A percentile compares a stretch with the other conserved stretches of the same genome.
phyloP scores from a whole-genome alignment of 2,888 invertebrate species.

The Yponomeuta cagnagella region DNA sequence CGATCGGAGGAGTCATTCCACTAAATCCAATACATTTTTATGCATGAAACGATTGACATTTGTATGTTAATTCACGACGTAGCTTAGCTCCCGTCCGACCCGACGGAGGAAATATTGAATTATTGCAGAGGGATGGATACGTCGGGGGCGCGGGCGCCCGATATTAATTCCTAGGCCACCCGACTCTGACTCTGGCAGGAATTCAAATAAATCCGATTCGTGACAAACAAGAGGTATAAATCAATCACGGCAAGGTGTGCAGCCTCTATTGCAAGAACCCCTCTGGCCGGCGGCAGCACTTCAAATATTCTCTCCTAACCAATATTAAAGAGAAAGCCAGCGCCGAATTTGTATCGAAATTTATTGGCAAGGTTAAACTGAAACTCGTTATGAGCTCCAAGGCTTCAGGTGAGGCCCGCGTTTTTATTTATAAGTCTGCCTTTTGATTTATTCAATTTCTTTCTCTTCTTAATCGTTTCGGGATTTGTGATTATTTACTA shows the following conservation, averaged over 20 bases:
- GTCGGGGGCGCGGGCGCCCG: conserved; percentile 64
- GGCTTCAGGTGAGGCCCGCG: conserved; percentile 49
- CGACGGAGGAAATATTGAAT: conserved; percentile 74
- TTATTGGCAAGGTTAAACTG: conserved; percentile 66
- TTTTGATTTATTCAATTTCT: conserved; percentile 49
- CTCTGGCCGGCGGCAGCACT: background rate
- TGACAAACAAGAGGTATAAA: conserved; percentile 77
- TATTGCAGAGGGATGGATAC: conserved; percentile 71
- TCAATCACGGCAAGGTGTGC: conserved; percentile 73
- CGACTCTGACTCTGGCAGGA: conserved; percentile 59
- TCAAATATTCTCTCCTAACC: conserved; percentile 3
- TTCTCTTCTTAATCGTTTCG: conserved; percentile 21
- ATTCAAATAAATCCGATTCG: conserved; percentile 74
- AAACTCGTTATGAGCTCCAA: conserved; percentile 66
- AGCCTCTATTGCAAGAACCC: conserved; percentile 56
- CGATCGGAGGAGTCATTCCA: conserved; percentile 65
- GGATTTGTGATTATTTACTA: conserved; percentile 1
- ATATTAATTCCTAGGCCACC: conserved; percentile 73
- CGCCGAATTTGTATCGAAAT: conserved; percentile 70
- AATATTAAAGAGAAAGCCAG: conserved; percentile 21
- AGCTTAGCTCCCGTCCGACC: conserved; percentile 48
- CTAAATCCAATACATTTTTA: conserved; percentile 76
- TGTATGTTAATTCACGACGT: conserved; percentile 73
- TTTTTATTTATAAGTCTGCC: conserved; percentile 52
- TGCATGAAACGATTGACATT: conserved; percentile 76